These are phyloP conservation scores for Neodiprion virginianus DNA, from an alignment of 1,140 invertebrate species.

Conservation along the genomic window DNA sequence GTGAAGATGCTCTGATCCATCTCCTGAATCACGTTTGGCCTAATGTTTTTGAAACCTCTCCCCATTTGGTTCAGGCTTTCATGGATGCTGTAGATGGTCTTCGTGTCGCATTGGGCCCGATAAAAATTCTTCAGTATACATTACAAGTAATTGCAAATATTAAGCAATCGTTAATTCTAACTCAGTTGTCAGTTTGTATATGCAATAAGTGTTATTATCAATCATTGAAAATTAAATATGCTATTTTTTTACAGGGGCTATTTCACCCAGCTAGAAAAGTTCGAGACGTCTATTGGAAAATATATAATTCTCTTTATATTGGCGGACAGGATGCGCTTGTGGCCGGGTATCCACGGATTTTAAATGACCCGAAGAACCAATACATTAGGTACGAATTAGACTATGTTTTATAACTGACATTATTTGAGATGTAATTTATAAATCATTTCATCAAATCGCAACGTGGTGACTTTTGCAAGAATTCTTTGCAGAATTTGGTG, in stretches of 20 bases:
- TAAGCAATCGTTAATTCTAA: too few relatives aligned
- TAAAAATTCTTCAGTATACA: constrained; percentile 96
- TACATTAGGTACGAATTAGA: constrained; percentile 97
- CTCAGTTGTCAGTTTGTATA: background rate
- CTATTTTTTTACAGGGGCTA: constrained; percentile 74
- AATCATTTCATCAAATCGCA: background rate
- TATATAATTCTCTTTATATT: constrained; percentile 99
- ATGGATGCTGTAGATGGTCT: constrained; percentile 99
- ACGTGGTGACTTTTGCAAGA: background rate
- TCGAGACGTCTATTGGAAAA: constrained; percentile 99
- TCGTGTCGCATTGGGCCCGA: constrained; percentile 92
- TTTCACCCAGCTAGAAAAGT: constrained; percentile 99
- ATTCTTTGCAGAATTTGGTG: background rate
- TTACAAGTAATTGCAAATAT: constrained; percentile 74
- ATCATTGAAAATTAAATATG: background rate
- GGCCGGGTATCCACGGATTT: constrained; percentile 95
- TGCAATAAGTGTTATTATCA: constrained; percentile 22
- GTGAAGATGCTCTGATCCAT: constrained; percentile 97
- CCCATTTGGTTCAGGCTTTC: constrained; percentile 99
- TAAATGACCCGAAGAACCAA: constrained; percentile 95
- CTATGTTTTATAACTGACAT: constrained; percentile 81
- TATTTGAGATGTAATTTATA: background rate
- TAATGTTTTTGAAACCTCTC: constrained; percentile 99
- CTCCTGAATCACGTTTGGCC: constrained; percentile 99
- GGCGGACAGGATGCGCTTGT: constrained; percentile 98